Evolutionary conservation across 1,140 invertebrate genomes (phyloP), one percentile per base, ranked within the genome.

Genomic region (Drosophila erecta): DNA sequence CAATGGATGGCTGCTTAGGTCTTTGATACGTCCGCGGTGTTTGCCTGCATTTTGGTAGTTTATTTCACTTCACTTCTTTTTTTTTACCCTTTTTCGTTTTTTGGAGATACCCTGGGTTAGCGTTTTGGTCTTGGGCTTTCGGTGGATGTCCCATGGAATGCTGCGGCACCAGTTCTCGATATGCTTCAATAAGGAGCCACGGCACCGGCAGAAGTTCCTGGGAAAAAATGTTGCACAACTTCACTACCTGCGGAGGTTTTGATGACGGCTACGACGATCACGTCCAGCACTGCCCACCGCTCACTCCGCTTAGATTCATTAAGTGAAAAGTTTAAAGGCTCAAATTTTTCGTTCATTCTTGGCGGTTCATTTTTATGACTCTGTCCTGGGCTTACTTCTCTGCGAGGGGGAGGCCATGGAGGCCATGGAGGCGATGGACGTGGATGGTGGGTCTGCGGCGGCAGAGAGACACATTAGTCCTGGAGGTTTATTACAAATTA

Each of bases 61-160:
- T 30, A 30, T 30, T 30, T 30, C 30, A 30, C 30, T 30, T 30
- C 30, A 17, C 6, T 24, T 4, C 4, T 2, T 24, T 24, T 24
- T 24, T 24, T 24, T 35, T 5, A 38, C 56, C 53, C 47, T n/a
- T 46, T 12, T 44, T 44, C 40, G 54, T 37, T 47, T 20, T 17
- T 27, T 11, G 67, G 35, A 30, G 30, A 30, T 30, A 30, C 30
- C 50, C 54, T 12, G 37, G n/a, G 11, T 35, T 61, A 58, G 59
- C 53, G 38, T 49, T 55, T 55, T 53, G 47, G 4, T 46, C 43
- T 22, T 17, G 27, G 47, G 76, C 43, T 60, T 72, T 89, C 67
- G 84, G 84, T 89, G 84, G 84, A 89, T 89, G 84, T 89, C 84
- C 84, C 85, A 90, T 89, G 84, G 76, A 89, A 89, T 89, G 84